Percentiles rank a stretch among this genome's conserved stretches.
phyloP scores from a whole-genome alignment of 2,113 vertebrate genomes.

The Hippocampus zosterae region DNA sequence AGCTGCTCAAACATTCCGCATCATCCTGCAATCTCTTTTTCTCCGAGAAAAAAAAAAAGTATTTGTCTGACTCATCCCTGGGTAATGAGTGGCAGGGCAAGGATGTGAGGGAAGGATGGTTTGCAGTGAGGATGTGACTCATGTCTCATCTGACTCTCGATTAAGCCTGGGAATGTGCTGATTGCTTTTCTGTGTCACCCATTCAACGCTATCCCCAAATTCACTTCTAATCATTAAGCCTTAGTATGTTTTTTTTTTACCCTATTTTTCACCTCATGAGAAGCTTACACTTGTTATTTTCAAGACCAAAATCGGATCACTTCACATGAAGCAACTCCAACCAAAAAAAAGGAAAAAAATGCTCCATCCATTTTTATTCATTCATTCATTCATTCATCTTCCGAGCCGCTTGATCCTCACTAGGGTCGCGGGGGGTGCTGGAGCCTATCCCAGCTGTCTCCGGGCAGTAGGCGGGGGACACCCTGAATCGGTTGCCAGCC shows the following conservation, averaged over 20 bases:
- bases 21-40: conserved; percentile 8
- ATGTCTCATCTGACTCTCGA: conserved; percentile 47
- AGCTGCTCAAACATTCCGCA: conserved; percentile 18
- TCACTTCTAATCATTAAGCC: not conserved
- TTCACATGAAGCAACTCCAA: too few species aligned
- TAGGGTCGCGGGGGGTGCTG: too few species aligned
- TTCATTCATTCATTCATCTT: too few species aligned
- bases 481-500: too few species aligned
- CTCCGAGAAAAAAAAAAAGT: conserved; percentile 30
- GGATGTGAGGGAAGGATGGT: conserved; percentile 31
- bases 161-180: conserved; percentile 44
- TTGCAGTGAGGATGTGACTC: conserved; percentile 52
- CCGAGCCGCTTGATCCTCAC: too few species aligned
- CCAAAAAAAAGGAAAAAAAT: too few species aligned
- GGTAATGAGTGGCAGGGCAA: conserved; percentile 48
- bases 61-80: conserved; percentile 55
- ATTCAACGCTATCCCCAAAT: not conserved
- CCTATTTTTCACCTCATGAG: not conserved
- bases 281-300: not conserved
- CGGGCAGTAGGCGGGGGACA: too few species aligned
- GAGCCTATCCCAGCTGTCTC: not conserved
- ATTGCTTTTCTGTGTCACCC: conserved; percentile 37
- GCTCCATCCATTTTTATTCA: not conserved
- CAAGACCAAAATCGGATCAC: not conserved
- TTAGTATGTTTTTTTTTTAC: not conserved